These are phyloP conservation scores for Drosophila sproati DNA, from an alignment of 1,140 invertebrate species.

Conservation along the genomic window DNA sequence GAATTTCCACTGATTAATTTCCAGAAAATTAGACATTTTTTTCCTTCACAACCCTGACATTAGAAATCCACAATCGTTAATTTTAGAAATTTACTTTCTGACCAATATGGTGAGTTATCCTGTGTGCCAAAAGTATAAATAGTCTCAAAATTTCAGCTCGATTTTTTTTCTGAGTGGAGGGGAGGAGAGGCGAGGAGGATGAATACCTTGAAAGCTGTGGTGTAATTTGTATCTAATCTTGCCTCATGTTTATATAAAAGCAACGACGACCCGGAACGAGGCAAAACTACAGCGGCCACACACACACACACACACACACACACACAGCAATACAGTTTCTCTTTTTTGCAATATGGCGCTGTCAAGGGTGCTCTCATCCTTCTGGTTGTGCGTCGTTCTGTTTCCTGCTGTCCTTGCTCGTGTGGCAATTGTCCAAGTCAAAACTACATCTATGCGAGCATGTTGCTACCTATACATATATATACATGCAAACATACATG, in stretches of 20 bases:
- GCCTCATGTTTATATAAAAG: conserved; percentile 82
- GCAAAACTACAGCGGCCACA: conserved; percentile 43
- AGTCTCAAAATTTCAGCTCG: too few relatives aligned
- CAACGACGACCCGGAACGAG: conserved; percentile 51
- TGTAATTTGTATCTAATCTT: conserved; percentile 82
- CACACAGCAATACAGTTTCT: conserved; percentile 47
- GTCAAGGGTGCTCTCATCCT: conserved; percentile 41
- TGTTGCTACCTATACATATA: not conserved
- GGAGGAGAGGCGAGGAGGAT: conserved; percentile 9
- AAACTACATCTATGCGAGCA: conserved; percentile 26
- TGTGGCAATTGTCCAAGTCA: conserved; percentile 28
- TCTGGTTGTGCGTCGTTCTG: conserved; percentile 5
- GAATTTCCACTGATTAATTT: too few relatives aligned
- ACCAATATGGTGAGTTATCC: too few relatives aligned
- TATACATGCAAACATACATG: conserved; percentile 1
- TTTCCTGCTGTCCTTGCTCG: conserved; percentile 39
- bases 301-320: conserved; percentile 22
- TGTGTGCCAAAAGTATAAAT: too few relatives aligned
- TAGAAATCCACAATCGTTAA: too few relatives aligned
- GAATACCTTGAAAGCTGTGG: conserved; percentile 76
- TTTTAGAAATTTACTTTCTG: too few relatives aligned
- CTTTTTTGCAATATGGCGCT: conserved; percentile 71
- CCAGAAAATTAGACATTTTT: too few relatives aligned
- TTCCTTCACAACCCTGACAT: too few relatives aligned
- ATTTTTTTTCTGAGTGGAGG: too few relatives aligned